A percentile compares a stretch with the other conserved stretches of the same genome.
Evolutionary conservation across 2,113 vertebrate species (phyloP).

Genomic region (Gymnocephalus cernua): DNA sequence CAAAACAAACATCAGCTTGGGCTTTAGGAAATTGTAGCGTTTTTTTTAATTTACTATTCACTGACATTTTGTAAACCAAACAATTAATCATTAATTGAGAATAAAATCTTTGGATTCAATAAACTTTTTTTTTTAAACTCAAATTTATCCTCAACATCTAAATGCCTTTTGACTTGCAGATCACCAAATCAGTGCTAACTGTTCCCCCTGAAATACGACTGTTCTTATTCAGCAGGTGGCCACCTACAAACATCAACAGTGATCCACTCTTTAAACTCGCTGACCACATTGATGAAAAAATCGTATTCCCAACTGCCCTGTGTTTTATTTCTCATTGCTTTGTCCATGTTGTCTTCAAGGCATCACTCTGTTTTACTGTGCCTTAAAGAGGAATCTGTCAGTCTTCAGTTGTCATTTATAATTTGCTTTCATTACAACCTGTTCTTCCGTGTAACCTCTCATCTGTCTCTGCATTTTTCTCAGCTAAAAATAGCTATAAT

Average conservation of each 20-base stretch:
- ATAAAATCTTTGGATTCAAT: not conserved
- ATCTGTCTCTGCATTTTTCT: slow-evolving; percentile 81
- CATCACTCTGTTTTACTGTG: slow-evolving; percentile 30
- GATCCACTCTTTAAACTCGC: slow-evolving; percentile 18
- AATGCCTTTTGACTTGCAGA: not conserved
- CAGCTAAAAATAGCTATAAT: slow-evolving; percentile 90
- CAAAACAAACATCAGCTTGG: not conserved
- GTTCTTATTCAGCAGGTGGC: slow-evolving; percentile 3
- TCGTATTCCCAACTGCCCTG: slow-evolving; percentile 22
- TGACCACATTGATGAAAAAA: slow-evolving; percentile 35
- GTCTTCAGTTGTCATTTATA: slow-evolving; percentile 63
- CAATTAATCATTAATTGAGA: too few species aligned
- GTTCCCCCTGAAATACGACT: not conserved
- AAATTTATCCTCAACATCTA: not conserved
- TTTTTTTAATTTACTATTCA: not conserved
- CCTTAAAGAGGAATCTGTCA: slow-evolving; percentile 55
- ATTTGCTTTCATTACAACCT: slow-evolving; percentile 69
- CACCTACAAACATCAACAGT: not conserved
- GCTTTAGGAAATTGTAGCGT: not conserved
- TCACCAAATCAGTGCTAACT: not conserved
- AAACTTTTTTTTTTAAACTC: not conserved
- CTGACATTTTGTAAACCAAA: not conserved
- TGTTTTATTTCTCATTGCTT: slow-evolving; percentile 65
- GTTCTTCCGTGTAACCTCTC: slow-evolving; percentile 74
- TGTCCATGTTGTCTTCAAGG: slow-evolving; percentile 51